phyloP scores from a whole-genome alignment of 1,140 invertebrate species.

The Cydia fagiglandana region DNA sequence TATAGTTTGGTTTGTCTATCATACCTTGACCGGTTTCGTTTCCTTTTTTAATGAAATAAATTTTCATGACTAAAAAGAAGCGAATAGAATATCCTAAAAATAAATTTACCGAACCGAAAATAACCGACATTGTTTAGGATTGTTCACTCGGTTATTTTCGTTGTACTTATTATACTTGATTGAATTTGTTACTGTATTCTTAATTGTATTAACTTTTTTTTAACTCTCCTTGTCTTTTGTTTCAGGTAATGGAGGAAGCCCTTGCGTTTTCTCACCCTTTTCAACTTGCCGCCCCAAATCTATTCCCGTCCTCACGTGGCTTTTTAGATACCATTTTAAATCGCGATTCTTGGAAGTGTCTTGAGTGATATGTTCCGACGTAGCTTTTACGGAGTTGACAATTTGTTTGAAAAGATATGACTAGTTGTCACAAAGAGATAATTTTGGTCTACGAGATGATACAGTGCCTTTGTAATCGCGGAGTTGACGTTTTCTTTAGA shows the following conservation, averaged over 20 bases:
- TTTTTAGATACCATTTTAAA: background rate
- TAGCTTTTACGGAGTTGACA: background rate
- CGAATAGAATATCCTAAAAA: too few species aligned
- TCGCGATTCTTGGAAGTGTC: background rate
- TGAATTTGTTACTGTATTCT: background rate
- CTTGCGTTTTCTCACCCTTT: background rate
- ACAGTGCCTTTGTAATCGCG: background rate
- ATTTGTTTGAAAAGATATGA: background rate
- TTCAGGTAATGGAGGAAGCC: background rate
- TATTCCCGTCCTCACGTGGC: conserved; percentile 1
- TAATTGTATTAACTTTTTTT: background rate
- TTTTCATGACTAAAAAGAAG: too few species aligned
- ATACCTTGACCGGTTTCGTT: background rate
- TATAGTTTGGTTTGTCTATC: background rate
- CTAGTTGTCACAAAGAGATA: background rate
- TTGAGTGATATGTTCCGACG: background rate
- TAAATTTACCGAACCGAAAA: too few species aligned
- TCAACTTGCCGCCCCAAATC: background rate
- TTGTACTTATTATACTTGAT: too few species aligned
- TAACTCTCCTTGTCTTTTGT: background rate
- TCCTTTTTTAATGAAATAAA: background rate
- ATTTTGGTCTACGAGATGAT: background rate
- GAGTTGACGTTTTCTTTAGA: background rate
- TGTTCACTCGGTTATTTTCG: too few species aligned
- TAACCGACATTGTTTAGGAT: too few species aligned